phyloP scores from a whole-genome alignment of 1,140 invertebrate genomes.

The Coelopa frigida region DNA sequence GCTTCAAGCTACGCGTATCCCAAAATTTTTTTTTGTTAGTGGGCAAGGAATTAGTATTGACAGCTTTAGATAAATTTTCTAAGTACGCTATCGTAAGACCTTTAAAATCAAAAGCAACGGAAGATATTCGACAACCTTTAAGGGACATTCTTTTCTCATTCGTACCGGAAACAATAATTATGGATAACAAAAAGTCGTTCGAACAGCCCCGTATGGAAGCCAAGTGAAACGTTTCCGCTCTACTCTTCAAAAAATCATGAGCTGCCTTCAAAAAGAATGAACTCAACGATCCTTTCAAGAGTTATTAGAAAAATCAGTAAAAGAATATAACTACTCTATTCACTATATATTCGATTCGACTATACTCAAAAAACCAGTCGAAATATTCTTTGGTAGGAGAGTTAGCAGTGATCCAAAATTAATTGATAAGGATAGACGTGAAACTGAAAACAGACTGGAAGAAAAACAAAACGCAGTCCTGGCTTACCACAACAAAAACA shows the following conservation, averaged over 20 bases:
- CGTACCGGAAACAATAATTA: constrained; percentile 16
- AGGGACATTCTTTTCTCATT: constrained; percentile 14
- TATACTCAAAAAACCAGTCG: constrained; percentile 15
- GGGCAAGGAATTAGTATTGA: background rate
- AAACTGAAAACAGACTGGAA: constrained; percentile 13
- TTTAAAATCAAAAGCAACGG: constrained; percentile 2
- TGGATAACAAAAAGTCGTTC: constrained; percentile 21
- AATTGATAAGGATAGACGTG: constrained; percentile 12
- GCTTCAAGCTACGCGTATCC: background rate
- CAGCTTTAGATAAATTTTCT: constrained; percentile 7
- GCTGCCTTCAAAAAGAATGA: constrained; percentile 10
- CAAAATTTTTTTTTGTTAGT: background rate
- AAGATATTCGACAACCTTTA: constrained; percentile 7
- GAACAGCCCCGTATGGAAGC: constrained; percentile 13
- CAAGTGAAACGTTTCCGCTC: constrained; percentile 21
- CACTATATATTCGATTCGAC: no score
- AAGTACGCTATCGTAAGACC: constrained; percentile 4
- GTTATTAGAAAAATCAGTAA: constrained; percentile 13
- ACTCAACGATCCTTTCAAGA: constrained; percentile 9
- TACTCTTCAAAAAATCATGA: constrained; percentile 16
- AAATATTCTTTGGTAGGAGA: constrained; percentile 16
- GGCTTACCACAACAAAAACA: constrained; percentile 10
- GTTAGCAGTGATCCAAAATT: constrained; percentile 10
- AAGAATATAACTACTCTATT: constrained; percentile 17
- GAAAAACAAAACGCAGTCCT: constrained; percentile 6